Evolutionary conservation across 2,113 vertebrate species (phyloP).

Genomic region (Takifugu flavidus): DNA sequence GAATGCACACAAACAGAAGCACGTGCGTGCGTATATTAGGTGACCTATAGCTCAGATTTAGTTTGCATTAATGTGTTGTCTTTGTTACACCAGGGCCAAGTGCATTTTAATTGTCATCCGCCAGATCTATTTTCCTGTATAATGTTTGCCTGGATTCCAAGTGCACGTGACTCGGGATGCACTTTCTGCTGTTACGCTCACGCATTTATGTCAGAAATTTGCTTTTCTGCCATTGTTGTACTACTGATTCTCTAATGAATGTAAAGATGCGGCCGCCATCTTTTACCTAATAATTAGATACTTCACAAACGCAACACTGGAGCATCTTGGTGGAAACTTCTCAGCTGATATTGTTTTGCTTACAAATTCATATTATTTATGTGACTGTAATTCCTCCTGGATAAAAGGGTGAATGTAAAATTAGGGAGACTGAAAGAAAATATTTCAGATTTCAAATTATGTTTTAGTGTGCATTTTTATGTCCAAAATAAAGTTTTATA

Average conservation of each 20-base stretch:
- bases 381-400: slow-evolving; percentile 1
- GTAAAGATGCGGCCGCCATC: slow-evolving; percentile 1
- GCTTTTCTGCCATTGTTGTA: background rate
- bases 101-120: slow-evolving; percentile 24
- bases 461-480: slow-evolving; percentile 39
- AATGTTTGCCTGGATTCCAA: slow-evolving; percentile 3
- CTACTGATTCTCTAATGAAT: slow-evolving; percentile 21
- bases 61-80: slow-evolving; percentile 5
- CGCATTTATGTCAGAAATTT: background rate
- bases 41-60: background rate
- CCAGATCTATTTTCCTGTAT: slow-evolving; percentile 16
- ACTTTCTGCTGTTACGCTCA: slow-evolving; percentile 6
- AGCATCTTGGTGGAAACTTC: background rate
- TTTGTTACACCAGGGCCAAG: slow-evolving; percentile 12
- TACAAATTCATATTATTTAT: slow-evolving; percentile 4
- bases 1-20: background rate
- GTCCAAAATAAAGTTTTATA: slow-evolving; percentile 61
- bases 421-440: slow-evolving; percentile 1
- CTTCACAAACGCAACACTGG: slow-evolving; percentile 23
- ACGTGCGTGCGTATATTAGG: background rate
- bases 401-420: slow-evolving; percentile 9
- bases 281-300: background rate
- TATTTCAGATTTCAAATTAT: slow-evolving; percentile 22
- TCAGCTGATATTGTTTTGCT: background rate
- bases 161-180: slow-evolving; percentile 15